Conservation (phyloP, 2,888 invertebrate species). For the Emmelina monodactyla region DNA sequence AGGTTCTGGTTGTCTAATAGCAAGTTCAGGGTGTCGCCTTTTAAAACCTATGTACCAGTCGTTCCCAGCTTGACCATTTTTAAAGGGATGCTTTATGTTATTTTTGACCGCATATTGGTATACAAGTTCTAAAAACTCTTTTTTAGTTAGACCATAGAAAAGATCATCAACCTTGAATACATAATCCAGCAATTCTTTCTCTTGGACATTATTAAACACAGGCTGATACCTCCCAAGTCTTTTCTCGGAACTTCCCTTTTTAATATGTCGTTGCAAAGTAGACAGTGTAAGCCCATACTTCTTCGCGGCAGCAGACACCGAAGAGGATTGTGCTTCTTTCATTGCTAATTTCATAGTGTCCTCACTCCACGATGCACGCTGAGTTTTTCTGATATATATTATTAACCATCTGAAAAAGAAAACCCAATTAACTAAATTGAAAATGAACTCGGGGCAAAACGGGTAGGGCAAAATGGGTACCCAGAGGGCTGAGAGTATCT, state of each 20-base stretch:
- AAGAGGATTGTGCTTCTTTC: no score
- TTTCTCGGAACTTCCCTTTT: neutral
- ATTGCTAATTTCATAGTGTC: no score
- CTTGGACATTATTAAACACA: constrained; percentile 2
- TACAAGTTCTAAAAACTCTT: constrained; percentile 10
- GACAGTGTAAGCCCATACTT: neutral
- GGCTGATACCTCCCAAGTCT: neutral
- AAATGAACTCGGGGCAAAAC: no score
- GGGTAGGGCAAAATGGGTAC: no score
- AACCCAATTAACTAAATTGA: no score
- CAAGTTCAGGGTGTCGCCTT: constrained; percentile 3
- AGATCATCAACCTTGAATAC: constrained; percentile 13
- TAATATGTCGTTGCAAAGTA: constrained; percentile 1
- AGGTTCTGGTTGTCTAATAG: constrained; percentile 4
- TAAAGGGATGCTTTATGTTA: constrained; percentile 3
- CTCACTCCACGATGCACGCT: no score
- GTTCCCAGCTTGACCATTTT: constrained; percentile 3
- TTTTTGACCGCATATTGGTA: constrained; percentile 10
- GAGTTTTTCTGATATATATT: no score
- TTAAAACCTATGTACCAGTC: constrained; percentile 6
- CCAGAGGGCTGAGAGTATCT: no score
- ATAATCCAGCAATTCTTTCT: constrained; percentile 12
- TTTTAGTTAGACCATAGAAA: constrained; percentile 11
- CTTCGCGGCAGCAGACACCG: neutral
- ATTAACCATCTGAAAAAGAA: no score